A percentile compares a stretch with the other conserved stretches of the same genome.
phyloP scores from a whole-genome alignment of 2,797 vertebrate genomes.

The Nothura maculosa region DNA sequence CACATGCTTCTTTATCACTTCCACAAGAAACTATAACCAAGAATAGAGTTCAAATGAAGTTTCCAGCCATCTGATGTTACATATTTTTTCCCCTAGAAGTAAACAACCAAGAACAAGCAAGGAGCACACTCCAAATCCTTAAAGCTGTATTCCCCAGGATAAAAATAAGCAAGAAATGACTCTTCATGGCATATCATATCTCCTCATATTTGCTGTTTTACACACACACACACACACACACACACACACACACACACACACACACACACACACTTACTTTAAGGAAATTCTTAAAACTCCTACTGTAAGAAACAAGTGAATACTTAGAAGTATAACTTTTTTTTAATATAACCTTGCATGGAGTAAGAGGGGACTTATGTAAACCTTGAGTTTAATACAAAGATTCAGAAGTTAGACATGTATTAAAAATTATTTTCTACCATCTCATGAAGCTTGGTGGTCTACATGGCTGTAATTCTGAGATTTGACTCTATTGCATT shows the following conservation, averaged over 20 bases:
- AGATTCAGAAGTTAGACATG: background rate
- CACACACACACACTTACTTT: background rate
- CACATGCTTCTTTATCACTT: rapidly evolving
- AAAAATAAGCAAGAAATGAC: background rate
- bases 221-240: background rate
- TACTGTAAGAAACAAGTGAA: background rate
- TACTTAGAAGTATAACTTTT: background rate
- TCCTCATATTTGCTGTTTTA: background rate
- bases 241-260: background rate
- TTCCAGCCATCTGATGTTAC: background rate
- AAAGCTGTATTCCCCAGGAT: background rate
- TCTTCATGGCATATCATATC: background rate
- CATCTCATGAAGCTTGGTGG: background rate
- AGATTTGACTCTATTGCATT: slow-evolving; percentile 8
- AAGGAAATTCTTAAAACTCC: background rate
- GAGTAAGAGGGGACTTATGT: background rate
- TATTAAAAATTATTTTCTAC: background rate
- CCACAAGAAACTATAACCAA: background rate
- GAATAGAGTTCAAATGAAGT: background rate
- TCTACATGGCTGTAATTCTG: background rate
- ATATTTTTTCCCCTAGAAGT: background rate
- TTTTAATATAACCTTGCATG: background rate
- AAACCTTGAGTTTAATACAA: background rate
- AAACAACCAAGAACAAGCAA: background rate
- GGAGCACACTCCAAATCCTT: background rate